These are phyloP conservation scores for Chirona hameri DNA, from an alignment of 2,888 invertebrate genomes.

Conservation along the genomic window DNA sequence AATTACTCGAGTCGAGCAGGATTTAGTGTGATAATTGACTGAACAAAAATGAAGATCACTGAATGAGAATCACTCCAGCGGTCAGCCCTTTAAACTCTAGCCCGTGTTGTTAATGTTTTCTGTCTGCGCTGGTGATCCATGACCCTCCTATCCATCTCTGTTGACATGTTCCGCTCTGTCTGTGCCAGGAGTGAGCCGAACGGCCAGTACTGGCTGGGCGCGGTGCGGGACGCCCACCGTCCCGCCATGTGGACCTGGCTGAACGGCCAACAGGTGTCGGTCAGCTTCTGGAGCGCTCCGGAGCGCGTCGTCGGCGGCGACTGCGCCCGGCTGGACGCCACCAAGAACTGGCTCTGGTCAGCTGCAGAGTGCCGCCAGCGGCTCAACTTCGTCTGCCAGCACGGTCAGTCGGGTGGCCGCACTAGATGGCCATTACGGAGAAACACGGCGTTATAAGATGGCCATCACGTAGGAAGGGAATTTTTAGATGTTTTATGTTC, in stretches of 20 bases:
- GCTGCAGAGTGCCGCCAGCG: slow-evolving; percentile 81
- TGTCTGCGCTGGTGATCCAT: too few species aligned
- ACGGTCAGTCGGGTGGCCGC: slow-evolving; percentile 65
- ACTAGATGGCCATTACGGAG: too few species aligned
- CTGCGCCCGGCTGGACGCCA: slow-evolving; percentile 85
- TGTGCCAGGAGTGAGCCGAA: slow-evolving; percentile 72
- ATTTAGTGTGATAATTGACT: too few species aligned
- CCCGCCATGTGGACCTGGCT: slow-evolving; percentile 83
- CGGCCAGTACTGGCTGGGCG: slow-evolving; percentile 94
- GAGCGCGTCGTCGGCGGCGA: slow-evolving; percentile 68
- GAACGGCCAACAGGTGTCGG: slow-evolving; percentile 77
- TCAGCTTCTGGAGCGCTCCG: slow-evolving; percentile 88
- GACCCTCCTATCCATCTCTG: too few species aligned
- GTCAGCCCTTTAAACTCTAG: too few species aligned
- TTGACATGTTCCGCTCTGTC: neutral
- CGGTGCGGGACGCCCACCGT: slow-evolving; percentile 74
- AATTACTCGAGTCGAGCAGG: too few species aligned
- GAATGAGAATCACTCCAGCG: too few species aligned
- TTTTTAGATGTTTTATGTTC: too few species aligned
- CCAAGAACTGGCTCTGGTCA: slow-evolving; percentile 92
- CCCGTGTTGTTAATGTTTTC: too few species aligned
- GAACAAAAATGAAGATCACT: too few species aligned
- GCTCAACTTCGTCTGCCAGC: slow-evolving; percentile 88
- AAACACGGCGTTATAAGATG: too few species aligned
- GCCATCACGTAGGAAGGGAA: too few species aligned